Evolutionary conservation across 2,113 vertebrate species (phyloP).

Genomic region (Neolamprologus falcicula): DNA sequence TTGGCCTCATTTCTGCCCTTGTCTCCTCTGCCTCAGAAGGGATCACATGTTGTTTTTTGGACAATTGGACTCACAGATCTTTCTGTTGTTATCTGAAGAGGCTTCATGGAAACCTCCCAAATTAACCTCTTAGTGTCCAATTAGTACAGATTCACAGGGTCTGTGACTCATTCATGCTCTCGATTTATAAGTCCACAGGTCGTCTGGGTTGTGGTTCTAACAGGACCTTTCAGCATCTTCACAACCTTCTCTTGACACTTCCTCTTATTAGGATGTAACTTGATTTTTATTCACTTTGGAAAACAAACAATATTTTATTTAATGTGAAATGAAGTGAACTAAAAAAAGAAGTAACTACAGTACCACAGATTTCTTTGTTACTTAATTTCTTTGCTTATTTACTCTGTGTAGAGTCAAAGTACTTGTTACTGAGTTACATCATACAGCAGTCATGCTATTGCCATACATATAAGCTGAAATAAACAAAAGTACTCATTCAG

Average conservation of each 20-base stretch:
- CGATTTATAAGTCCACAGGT: not conserved
- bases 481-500: not conserved
- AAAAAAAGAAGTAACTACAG: not conserved
- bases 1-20: slow-evolving; percentile 26
- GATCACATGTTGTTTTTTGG: slow-evolving; percentile 49
- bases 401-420: not conserved
- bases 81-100: not conserved
- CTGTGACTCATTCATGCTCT: not conserved
- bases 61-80: slow-evolving; percentile 19
- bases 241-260: not conserved
- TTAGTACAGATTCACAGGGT: not conserved
- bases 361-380: not conserved
- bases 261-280: not conserved
- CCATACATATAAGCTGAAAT: not conserved
- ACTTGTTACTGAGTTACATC: not conserved
- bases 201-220: not conserved
- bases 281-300: not conserved
- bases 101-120: slow-evolving; percentile 5
- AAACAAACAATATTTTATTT: not conserved
- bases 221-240: not conserved
- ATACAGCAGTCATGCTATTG: not conserved
- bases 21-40: slow-evolving; percentile 22
- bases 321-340: not conserved
- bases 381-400: not conserved
- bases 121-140: slow-evolving; percentile 24